These are phyloP conservation scores for Microtus richardsoni DNA, from an alignment of 2,113 vertebrate genomes.

Conservation along the genomic window DNA sequence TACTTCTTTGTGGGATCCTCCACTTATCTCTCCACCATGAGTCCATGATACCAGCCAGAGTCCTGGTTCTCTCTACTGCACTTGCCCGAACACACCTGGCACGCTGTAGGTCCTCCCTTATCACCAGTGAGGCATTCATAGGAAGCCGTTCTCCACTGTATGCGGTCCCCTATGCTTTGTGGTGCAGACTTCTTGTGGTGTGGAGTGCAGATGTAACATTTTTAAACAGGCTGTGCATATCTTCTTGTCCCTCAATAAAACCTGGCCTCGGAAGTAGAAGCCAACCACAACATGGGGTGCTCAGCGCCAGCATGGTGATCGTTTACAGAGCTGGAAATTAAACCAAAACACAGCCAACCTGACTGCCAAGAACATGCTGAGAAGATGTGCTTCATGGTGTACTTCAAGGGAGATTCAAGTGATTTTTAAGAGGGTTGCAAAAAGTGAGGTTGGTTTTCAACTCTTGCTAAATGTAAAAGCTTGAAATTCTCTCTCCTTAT, in stretches of 20 bases:
- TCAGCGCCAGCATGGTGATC: constrained; percentile 14
- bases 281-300: background rate
- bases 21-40: background rate
- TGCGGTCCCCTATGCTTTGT: background rate
- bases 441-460: constrained; percentile 38
- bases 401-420: background rate
- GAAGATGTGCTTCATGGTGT: background rate
- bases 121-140: background rate
- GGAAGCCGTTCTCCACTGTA: background rate
- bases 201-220: background rate
- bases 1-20: background rate
- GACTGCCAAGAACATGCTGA: constrained; percentile 57
- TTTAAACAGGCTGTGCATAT: background rate
- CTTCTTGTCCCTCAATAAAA: constrained; percentile 28
- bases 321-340: constrained; percentile 47
- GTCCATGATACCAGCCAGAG: background rate
- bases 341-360: background rate
- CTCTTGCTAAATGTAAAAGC: background rate
- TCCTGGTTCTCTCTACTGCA: background rate
- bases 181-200: background rate
- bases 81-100: background rate
- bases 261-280: constrained; percentile 14
- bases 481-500: background rate
- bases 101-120: background rate
- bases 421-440: constrained; percentile 41